Evolutionary conservation across 2,797 vertebrate species (phyloP).

Genomic region (Amblyraja radiata): DNA sequence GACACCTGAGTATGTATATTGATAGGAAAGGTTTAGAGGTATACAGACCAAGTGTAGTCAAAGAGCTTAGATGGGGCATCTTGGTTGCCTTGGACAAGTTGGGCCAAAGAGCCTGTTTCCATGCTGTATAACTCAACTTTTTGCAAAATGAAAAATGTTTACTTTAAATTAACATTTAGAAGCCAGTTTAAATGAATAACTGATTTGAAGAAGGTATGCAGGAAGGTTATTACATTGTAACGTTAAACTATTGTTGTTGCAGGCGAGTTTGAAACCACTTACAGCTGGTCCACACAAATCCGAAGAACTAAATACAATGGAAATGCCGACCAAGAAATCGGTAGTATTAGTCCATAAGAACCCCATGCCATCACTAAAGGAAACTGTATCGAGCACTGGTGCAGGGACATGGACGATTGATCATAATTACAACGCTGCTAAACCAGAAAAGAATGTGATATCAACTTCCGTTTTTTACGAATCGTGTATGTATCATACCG

Average conservation of each 20-base stretch:
- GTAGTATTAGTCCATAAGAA: constrained; percentile 39
- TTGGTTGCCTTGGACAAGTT: too few relatives aligned
- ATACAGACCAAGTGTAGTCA: too few relatives aligned
- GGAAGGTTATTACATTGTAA: background rate
- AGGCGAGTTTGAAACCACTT: constrained; percentile 57
- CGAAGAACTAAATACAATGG: constrained; percentile 55
- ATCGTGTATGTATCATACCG: constrained; percentile 86
- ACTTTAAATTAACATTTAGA: background rate
- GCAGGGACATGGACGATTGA: constrained; percentile 64
- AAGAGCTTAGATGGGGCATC: too few relatives aligned
- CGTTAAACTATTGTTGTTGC: constrained; percentile 40
- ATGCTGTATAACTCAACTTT: too few relatives aligned
- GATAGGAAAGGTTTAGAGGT: too few relatives aligned
- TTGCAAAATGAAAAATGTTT: background rate
- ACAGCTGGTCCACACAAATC: constrained; percentile 29
- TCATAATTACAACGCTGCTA: constrained; percentile 83
- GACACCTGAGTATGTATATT: too few relatives aligned
- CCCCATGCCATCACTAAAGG: background rate
- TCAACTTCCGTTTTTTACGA: constrained; percentile 76
- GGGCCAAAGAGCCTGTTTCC: too few relatives aligned
- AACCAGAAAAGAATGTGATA: constrained; percentile 83
- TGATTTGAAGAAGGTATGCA: background rate
- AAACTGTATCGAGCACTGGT: constrained; percentile 12
- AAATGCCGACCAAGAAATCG: constrained; percentile 56
- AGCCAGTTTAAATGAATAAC: background rate